Evolutionary conservation across 2,888 invertebrate species (phyloP).

Genomic region (Nephrotoma guestfalica): DNA sequence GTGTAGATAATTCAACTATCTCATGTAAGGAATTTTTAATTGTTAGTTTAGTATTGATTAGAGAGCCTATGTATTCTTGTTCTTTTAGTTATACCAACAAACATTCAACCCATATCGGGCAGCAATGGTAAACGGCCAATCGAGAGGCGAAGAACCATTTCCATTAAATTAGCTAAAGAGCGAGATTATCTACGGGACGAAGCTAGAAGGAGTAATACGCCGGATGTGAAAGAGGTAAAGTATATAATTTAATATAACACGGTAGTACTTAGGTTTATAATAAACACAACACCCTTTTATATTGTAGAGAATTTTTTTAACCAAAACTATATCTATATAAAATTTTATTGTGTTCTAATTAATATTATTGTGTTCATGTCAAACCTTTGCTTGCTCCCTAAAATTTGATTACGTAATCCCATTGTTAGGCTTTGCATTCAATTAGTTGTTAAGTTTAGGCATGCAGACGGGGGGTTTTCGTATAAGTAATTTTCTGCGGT

Average conservation of each 20-base stretch:
- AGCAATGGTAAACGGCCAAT: slow-evolving; percentile 9
- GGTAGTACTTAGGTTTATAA: no score
- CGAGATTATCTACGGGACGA: slow-evolving; percentile 22
- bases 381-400: no score
- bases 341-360: no score
- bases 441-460: no score
- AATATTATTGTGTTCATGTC: no score
- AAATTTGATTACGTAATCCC: no score
- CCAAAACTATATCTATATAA: no score
- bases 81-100: not conserved
- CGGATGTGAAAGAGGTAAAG: slow-evolving; percentile 34
- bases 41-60: not conserved
- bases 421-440: no score
- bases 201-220: slow-evolving; percentile 34
- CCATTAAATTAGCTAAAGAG: slow-evolving; percentile 20
- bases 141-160: slow-evolving; percentile 30
- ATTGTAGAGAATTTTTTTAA: no score
- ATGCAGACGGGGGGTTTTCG: no score
- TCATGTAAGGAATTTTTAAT: not conserved
- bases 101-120: not conserved
- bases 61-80: not conserved
- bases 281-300: no score
- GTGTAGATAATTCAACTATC: not conserved
- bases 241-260: slow-evolving; percentile 9
- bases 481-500: no score